A percentile compares a stretch with the other conserved stretches of the same genome.
Conservation (phyloP, 1,140 invertebrate genomes). For the Zaprionus nigranus region DNA sequence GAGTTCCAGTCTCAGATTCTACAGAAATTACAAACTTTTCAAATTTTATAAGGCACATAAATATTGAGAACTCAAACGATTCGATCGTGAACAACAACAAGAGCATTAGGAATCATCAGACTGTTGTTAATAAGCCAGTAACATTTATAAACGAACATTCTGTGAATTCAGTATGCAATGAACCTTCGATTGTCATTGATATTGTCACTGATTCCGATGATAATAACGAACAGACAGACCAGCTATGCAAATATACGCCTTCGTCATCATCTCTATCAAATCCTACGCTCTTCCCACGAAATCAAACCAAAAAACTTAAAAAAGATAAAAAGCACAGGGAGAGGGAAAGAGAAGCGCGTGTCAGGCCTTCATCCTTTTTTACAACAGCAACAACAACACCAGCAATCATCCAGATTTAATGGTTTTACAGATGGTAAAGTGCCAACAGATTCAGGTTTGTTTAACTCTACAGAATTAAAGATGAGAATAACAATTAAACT, state of each 20-base stretch:
- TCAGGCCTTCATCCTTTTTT: neutral
- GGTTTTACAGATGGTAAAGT: constrained; percentile 9
- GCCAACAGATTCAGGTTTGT: constrained; percentile 55
- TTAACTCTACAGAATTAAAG: neutral
- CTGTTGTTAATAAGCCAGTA: constrained; percentile 7
- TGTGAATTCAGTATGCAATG: constrained; percentile 50
- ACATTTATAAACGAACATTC: constrained; percentile 52
- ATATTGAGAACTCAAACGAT: constrained; percentile 39
- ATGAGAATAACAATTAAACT: neutral
- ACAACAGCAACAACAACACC: constrained; percentile 10
- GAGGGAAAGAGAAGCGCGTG: constrained; percentile 34
- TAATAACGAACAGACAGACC: constrained; percentile 36
- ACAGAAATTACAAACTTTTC: constrained; percentile 47
- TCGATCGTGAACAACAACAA: constrained; percentile 9
- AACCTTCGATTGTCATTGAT: constrained; percentile 69
- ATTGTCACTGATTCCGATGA: constrained; percentile 78
- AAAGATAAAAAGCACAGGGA: constrained; percentile 69
- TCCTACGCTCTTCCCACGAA: constrained; percentile 20
- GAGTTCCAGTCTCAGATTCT: neutral
- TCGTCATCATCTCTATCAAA: constrained; percentile 18
- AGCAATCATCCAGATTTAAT: constrained; percentile 34
- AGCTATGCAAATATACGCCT: constrained; percentile 4
- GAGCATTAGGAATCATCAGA: constrained; percentile 2
- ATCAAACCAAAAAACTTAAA: constrained; percentile 59
- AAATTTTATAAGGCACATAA: constrained; percentile 53